Evolutionary conservation across 2,888 invertebrate species (phyloP).

Genomic region (Trissolcus japonicus): DNA sequence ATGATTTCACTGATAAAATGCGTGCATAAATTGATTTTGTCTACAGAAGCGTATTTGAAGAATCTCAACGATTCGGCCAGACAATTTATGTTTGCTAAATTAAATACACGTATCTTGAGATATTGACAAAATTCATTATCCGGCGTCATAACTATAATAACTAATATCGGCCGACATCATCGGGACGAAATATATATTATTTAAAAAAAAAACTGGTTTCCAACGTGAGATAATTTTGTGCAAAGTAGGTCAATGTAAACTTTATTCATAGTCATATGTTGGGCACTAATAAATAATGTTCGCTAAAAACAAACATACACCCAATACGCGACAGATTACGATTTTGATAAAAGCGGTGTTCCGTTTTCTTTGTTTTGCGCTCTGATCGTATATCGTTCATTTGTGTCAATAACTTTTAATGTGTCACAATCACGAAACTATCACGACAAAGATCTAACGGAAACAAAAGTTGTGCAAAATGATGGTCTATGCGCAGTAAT

Average conservation of each 20-base stretch:
- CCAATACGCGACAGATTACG: no score
- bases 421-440: background rate
- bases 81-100: no score
- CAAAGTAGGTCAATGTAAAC: slow-evolving; percentile 37
- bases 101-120: background rate
- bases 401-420: slow-evolving; percentile 3
- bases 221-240: slow-evolving; percentile 19
- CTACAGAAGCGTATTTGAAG: no score
- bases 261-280: no score
- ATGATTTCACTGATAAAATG: no score
- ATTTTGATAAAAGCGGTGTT: background rate
- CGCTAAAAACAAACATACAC: no score
- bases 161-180: no score
- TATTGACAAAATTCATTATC: no score
- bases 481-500: slow-evolving; percentile 4
- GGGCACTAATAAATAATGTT: no score
- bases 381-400: slow-evolving; percentile 2
- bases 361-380: background rate
- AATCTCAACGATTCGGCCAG: background rate
- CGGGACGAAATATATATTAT: no score
- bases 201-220: background rate
- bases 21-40: no score
- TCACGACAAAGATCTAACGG: background rate
- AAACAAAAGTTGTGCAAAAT: slow-evolving; percentile 1
- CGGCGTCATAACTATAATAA: no score